phyloP scores from a whole-genome alignment of 2,113 vertebrate genomes.

The Phyllostomus discolor region DNA sequence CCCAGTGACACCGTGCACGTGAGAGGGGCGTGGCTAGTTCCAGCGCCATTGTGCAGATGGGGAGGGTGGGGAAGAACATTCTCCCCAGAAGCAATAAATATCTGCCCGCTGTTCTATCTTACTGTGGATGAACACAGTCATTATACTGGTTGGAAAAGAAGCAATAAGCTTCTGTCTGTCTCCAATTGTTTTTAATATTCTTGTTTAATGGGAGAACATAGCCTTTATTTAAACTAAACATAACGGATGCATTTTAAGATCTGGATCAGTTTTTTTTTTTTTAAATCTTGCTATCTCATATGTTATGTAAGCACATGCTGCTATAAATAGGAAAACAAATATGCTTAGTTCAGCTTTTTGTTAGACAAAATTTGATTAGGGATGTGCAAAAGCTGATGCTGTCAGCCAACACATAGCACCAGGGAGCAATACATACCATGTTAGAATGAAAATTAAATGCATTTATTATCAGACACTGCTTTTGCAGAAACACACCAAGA shows the following conservation, averaged over 20 bases:
- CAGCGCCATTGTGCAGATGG: slow-evolving; percentile 63
- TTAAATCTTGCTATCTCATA: slow-evolving; percentile 63
- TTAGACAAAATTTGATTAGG: slow-evolving; percentile 73
- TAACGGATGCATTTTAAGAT: slow-evolving; percentile 69
- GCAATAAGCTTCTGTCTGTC: slow-evolving; percentile 76
- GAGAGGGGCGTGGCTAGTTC: slow-evolving; percentile 44
- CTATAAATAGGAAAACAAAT: slow-evolving; percentile 77
- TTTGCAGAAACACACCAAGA: slow-evolving; percentile 38
- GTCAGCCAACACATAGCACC: slow-evolving; percentile 59
- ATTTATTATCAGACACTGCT: slow-evolving; percentile 68
- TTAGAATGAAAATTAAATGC: slow-evolving; percentile 71
- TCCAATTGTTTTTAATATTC: slow-evolving; percentile 78
- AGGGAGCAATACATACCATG: slow-evolving; percentile 71
- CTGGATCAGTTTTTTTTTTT: slow-evolving; percentile 25
- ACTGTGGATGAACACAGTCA: slow-evolving; percentile 76
- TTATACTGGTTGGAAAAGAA: slow-evolving; percentile 65
- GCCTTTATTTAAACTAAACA: slow-evolving; percentile 79
- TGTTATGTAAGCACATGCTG: slow-evolving; percentile 61
- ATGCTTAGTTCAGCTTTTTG: slow-evolving; percentile 70
- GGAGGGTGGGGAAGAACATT: slow-evolving; percentile 53
- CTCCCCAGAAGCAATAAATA: slow-evolving; percentile 73
- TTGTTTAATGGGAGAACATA: slow-evolving; percentile 71
- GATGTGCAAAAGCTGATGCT: slow-evolving; percentile 68
- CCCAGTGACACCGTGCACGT: not conserved
- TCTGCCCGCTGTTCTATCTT: slow-evolving; percentile 73